A percentile compares a stretch with the other conserved stretches of the same genome.
Conservation (phyloP, 2,888 invertebrate species). For the Cheilosia soror region DNA sequence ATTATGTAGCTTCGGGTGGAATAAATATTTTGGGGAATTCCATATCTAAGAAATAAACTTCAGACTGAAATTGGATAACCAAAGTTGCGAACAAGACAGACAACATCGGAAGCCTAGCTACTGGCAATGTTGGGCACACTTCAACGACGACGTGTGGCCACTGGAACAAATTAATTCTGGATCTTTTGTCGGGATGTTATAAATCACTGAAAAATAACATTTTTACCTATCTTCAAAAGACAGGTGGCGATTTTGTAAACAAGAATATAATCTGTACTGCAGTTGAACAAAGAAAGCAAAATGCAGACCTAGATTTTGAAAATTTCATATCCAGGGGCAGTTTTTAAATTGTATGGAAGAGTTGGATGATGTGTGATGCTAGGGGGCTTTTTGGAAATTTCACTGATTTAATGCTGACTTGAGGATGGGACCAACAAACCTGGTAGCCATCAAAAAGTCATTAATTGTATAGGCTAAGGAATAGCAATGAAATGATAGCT, state of each 20-base stretch:
- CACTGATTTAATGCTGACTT: slow-evolving; percentile 31
- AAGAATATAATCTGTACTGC: slow-evolving; percentile 37
- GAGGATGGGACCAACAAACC: slow-evolving; percentile 33
- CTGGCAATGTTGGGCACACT: slow-evolving; percentile 69
- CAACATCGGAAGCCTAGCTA: slow-evolving; percentile 67
- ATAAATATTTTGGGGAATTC: slow-evolving; percentile 70
- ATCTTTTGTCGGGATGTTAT: slow-evolving; percentile 72
- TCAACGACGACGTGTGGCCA: slow-evolving; percentile 57
- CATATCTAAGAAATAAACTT: slow-evolving; percentile 45
- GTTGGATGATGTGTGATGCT: slow-evolving; percentile 58
- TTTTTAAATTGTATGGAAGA: slow-evolving; percentile 50
- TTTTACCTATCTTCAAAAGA: slow-evolving; percentile 31
- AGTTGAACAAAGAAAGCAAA: slow-evolving; percentile 47
- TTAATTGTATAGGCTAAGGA: slow-evolving; percentile 66
- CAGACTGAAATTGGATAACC: slow-evolving; percentile 15
- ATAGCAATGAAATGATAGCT: slow-evolving; percentile 66
- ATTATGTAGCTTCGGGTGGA: slow-evolving; percentile 37
- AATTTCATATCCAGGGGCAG: slow-evolving; percentile 47
- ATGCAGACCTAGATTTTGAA: slow-evolving; percentile 60
- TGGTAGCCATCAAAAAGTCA: slow-evolving; percentile 71
- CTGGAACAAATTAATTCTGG: slow-evolving; percentile 70
- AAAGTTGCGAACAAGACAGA: slow-evolving; percentile 55
- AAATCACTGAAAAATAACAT: slow-evolving; percentile 58
- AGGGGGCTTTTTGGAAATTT: slow-evolving; percentile 36
- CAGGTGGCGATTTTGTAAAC: slow-evolving; percentile 62